Base-by-base conservation (phyloP, 2,797 vertebrate genomes). In the Pitangus sulphuratus region DNA sequence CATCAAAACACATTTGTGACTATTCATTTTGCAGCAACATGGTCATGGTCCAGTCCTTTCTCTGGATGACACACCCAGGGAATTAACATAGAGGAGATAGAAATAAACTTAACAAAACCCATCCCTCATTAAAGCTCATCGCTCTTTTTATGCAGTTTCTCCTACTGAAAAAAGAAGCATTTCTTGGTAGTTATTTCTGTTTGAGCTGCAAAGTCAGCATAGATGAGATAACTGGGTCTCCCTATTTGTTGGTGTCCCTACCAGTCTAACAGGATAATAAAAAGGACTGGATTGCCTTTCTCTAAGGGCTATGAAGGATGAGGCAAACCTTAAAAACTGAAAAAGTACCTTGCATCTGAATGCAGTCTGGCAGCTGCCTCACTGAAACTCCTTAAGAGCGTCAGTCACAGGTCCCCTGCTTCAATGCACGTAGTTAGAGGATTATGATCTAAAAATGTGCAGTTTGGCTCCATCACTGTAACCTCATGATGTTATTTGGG, bases 401-500 rank as follows among this genome's bases (percentile, higher is more conserved):
- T 48, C 87, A 93, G 68, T 54, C 64, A 83, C 85, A 86, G 70
- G 77, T 69, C 33, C 44, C 65, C 89, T 95, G 89, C 90, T 50
- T 87, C 60, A 26, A 19, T 54, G 87, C 95, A 96, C 64, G 92
- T 96, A 96, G 64, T 69, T 87, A 57, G 66, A 83, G 78, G 53
- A 80, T 58, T 84, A 80, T 85, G 64, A 70, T 74, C 94, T 94
- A 92, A 96, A 96, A 96, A 89, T 40, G 39, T 58, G 92, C 68
- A 91, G 31, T 94, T 91, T 95, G 95, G 57, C 84, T 92, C 42
- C 79, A 42, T 75, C 53, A 5, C 61, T 28, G 53, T 80, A 92
- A 93, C 95, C 92, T 95, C 93, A 93, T 44, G 64, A 74, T 91
- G 93, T 78, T 84, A 87, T 92, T 89, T 90, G 82, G 68, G 79